Percentiles rank a stretch among this genome's conserved stretches.
phyloP scores from a whole-genome alignment of 2,888 invertebrate genomes.

The Cheilosia vernalis region DNA sequence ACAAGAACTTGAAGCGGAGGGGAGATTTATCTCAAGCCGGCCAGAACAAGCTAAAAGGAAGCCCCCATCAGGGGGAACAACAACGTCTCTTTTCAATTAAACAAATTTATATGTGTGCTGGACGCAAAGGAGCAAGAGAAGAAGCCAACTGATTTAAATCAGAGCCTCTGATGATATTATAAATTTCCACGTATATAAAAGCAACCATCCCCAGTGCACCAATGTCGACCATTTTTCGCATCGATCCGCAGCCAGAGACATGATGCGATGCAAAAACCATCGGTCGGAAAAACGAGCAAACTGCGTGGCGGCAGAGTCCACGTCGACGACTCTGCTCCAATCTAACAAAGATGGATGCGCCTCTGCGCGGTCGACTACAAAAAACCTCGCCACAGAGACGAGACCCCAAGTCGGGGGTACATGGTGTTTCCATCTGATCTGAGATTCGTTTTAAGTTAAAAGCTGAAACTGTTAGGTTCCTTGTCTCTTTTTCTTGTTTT shows the following conservation, averaged over 20 bases:
- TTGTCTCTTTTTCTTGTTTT: constrained; percentile 14
- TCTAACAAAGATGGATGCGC: constrained; percentile 75
- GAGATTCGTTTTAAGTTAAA: constrained; percentile 70
- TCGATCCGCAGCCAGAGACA: constrained; percentile 44
- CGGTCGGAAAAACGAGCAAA: constrained; percentile 53
- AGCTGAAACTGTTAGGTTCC: constrained; percentile 51
- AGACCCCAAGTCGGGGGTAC: constrained; percentile 36
- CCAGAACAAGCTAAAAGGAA: constrained; percentile 70
- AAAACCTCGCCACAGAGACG: constrained; percentile 20
- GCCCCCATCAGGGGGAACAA: constrained; percentile 55
- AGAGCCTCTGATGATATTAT: constrained; percentile 73
- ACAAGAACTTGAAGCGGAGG: constrained; percentile 42
- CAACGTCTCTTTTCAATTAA: constrained; percentile 82
- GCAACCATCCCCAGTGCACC: constrained; percentile 39
- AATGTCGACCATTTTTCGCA: constrained; percentile 76
- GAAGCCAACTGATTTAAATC: constrained; percentile 76
- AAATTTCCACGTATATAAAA: constrained; percentile 53
- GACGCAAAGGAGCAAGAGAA: constrained; percentile 66
- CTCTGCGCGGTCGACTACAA: constrained; percentile 50
- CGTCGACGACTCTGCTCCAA: constrained; percentile 69
- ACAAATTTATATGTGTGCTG: constrained; percentile 78
- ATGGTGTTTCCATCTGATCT: constrained; percentile 65
- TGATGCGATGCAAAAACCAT: constrained; percentile 16
- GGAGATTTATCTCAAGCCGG: constrained; percentile 77
- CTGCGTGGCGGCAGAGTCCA: constrained; percentile 61